Evolutionary conservation across 2,888 invertebrate species (phyloP), one percentile per base, ranked within the genome.

Genomic region (Brachycybe producta): DNA sequence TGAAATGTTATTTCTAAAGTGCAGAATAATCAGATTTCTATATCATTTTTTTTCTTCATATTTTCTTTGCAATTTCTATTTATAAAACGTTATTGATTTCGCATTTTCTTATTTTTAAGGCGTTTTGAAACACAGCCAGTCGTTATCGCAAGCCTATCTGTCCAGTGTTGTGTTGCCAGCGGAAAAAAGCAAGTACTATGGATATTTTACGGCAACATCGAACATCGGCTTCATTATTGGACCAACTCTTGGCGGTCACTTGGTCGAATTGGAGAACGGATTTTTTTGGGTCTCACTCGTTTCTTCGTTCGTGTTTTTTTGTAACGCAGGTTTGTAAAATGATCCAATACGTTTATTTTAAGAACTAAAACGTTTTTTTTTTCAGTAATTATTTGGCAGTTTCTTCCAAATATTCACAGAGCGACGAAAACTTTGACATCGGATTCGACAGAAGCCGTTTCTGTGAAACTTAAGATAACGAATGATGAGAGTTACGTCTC

Each of bases 91-190:
- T 8, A 13, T 30, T 11, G 30, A 30, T 11, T 17, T 15, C 36
- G 5, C 19, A 36, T 38, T 11, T 44, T 7, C 32, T 51, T 58
- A 56, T 64, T 64, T 64, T 56, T 23, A 58, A 67, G 67, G 67
- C 48, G 54, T 65, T 19, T 66, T 67, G 54, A 67, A 67, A 53
- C 66, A 67, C 57, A 66, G 63, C 38, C 67, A 65, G 50, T 65
- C 60, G 45, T 55, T 66, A 11, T 56, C 59, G 44, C 62, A 62
- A 45, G 61, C 63, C 1, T 62, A 61, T 43, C 55, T 67, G 30
- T 61, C 65, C 3, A 64, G 65, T 40, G 50, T 60, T 3, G 56
- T 58, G 5, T 52, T 60, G 3, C 52, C 49, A 1, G 46, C 53
- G 3, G 57, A 63, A 13, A 62, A 61, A 21, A 54, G 64, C 13